These are phyloP conservation scores for Alosa sapidissima DNA, from an alignment of 2,797 vertebrate genomes.

Conservation along the genomic window DNA sequence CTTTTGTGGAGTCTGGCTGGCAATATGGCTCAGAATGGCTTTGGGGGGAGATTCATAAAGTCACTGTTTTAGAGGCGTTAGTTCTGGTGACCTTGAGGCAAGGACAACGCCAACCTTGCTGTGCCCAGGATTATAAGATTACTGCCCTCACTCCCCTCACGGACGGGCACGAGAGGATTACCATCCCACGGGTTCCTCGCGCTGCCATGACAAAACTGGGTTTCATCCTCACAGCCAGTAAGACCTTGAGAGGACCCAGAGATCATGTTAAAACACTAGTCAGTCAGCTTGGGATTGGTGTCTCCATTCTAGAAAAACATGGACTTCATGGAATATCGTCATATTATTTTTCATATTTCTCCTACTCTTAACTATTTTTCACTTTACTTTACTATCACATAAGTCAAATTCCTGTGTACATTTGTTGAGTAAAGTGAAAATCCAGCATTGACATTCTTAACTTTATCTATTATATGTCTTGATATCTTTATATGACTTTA, in stretches of 20 bases:
- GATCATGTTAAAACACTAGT: background rate
- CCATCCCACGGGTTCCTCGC: background rate
- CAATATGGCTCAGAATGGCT: background rate
- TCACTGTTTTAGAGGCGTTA: background rate
- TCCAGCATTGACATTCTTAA: background rate
- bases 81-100: background rate
- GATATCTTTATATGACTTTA: background rate
- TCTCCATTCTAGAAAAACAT: background rate
- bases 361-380: background rate
- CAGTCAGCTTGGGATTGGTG: background rate
- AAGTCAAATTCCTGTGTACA: background rate
- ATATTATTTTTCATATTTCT: background rate
- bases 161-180: background rate
- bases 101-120: background rate
- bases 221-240: background rate
- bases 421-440: background rate
- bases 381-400: background rate
- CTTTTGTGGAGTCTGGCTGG: background rate
- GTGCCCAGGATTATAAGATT: slow-evolving; percentile 17
- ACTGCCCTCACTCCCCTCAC: background rate
- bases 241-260: background rate
- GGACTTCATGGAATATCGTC: background rate
- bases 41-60: slow-evolving; percentile 18
- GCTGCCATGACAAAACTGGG: background rate
- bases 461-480: background rate